Evolutionary conservation across 2,888 invertebrate species (phyloP).

Genomic region (Megastigmus dorsalis): DNA sequence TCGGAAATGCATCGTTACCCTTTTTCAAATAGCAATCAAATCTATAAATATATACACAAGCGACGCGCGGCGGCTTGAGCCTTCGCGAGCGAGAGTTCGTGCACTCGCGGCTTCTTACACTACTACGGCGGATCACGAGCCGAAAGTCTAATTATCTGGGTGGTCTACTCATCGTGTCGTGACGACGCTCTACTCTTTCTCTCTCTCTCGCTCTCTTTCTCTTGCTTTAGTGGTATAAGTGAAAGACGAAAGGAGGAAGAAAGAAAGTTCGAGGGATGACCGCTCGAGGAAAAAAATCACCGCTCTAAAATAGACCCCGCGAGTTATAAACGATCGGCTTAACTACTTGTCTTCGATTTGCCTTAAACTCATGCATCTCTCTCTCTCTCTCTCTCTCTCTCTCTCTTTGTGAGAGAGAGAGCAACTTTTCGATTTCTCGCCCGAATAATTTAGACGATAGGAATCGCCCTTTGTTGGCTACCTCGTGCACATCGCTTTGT

Average conservation of each 20-base stretch:
- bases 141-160: slow-evolving; percentile 56
- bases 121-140: slow-evolving; percentile 50
- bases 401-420: too few species aligned
- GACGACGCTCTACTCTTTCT: slow-evolving; percentile 38
- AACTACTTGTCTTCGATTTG: slow-evolving; percentile 31
- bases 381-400: too few species aligned
- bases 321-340: slow-evolving; percentile 19
- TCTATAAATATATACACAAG: neutral
- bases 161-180: slow-evolving; percentile 52
- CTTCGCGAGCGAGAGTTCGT: too few species aligned
- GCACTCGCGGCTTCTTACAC: neutral
- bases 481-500: slow-evolving; percentile 48
- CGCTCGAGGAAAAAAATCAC: neutral
- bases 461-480: slow-evolving; percentile 50
- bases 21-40: slow-evolving; percentile 44
- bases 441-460: slow-evolving; percentile 56
- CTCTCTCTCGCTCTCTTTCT: neutral
- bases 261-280: neutral
- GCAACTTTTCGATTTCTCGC: slow-evolving; percentile 41
- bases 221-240: too few species aligned
- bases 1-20: slow-evolving; percentile 46
- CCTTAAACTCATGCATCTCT: neutral
- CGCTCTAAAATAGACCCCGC: neutral
- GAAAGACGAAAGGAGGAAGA: slow-evolving; percentile 37
- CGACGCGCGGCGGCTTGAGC: neutral